Evolutionary conservation across 1,140 invertebrate species (phyloP), one percentile per base, ranked within the genome.

Genomic region (Druon quercuslanigerum): DNA sequence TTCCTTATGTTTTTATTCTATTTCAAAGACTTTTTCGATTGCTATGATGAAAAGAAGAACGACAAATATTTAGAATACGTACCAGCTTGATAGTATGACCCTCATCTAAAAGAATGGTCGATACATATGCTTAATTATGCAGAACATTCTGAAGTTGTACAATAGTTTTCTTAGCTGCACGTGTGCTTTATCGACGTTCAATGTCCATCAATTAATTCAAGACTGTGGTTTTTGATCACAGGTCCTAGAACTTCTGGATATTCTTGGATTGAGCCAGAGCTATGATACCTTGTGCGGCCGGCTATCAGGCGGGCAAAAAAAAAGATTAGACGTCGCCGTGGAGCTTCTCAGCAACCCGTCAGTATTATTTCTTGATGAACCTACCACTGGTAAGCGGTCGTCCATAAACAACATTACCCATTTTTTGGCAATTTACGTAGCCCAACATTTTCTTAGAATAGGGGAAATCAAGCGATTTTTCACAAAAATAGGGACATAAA

Each of bases 281-380:
- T 92, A 92, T 72, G 91, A 94, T 76, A 95, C 94, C 0, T 80
- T 93, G 17, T 93, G 93, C 12, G 91, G 89, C 54, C 92, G 93
- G 70, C 87, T 96, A 11, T 95, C 94, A 5, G 95, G 95, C 20
- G 95, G 95, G 14, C 95, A 96, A 79, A 92, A 94, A 80, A 96
- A 96, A 83, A 90, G 95, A 66, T 90, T 96, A n/a, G 94, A 94
- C 52, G 94, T 96, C 50, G 95, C 95, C 6, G 87, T 95, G 54
- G 92, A 93, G 82, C 87, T 93, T 19, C 86, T 95, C 57, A 95
- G 94, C 85, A 96, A 96, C 87, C 95, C 95, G 74, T 94, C 95
- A 82, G 93, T 96, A 84, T 94, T 96, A 93, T 95, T 96, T 85
- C 94, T 96, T 71, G 95, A 96, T 84, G 95, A 96, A 84, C 95